Conservation (phyloP, 2,797 vertebrate genomes). For the Antennarius maculatus region DNA sequence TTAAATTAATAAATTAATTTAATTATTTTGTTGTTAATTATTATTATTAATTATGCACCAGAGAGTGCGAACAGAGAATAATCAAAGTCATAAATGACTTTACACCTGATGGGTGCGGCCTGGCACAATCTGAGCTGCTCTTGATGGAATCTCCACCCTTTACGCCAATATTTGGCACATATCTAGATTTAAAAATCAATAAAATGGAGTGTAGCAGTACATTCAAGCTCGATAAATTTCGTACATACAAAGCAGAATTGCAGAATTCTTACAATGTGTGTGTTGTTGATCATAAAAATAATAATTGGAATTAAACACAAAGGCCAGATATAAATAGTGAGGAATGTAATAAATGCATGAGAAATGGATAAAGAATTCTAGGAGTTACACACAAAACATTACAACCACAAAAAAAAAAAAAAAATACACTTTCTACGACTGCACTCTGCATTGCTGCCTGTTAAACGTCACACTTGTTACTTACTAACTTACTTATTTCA, state of each 20-base stretch:
- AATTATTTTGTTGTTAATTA: no score
- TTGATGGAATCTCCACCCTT: constrained; percentile 7
- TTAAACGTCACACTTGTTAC: no score
- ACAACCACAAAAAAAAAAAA: background rate
- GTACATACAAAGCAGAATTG: no score
- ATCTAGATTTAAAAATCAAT: constrained; percentile 9
- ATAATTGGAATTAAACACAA: background rate
- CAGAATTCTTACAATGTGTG: no score
- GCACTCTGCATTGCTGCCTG: background rate
- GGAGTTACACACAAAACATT: background rate
- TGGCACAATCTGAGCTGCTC: constrained; percentile 18
- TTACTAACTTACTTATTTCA: no score
- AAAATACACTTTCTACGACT: background rate
- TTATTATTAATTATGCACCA: no score
- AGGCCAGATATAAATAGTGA: background rate
- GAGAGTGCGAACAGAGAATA: constrained; percentile 12
- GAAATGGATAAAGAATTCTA: background rate
- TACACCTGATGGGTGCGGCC: constrained; percentile 31
- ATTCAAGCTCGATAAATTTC: background rate
- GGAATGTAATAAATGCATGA: background rate
- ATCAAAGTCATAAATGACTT: constrained; percentile 16
- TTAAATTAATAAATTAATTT: constrained; percentile 9
- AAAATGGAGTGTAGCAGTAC: background rate
- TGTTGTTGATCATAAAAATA: constrained; percentile 14
- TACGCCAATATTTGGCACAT: constrained; percentile 23